Evolutionary conservation across 2,113 vertebrate species (phyloP), one percentile per base, ranked within the genome.

Genomic region (Ornithorhynchus anatinus): DNA sequence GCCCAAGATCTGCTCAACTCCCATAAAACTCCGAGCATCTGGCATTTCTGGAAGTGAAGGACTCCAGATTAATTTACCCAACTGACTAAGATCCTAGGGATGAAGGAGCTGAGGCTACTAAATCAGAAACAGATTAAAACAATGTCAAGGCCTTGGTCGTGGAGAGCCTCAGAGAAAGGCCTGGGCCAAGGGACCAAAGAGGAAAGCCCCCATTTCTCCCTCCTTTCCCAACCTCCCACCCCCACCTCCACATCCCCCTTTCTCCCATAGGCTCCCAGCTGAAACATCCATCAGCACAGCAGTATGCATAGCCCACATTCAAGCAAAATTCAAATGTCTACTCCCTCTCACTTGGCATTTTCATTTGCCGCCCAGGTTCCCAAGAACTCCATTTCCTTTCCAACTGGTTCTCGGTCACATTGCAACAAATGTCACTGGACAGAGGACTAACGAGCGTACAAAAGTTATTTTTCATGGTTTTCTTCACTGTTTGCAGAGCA

Each of bases 401-500:
- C 10, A 60, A 54, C 11, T 35, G 23, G 23, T 10, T 23, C 54
- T 5, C 33, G 20, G 22, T 31, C 39, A 43, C 33, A 9, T 47
- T 59, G 33, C 57, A 60, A 13, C 60, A 31, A 56, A 32, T 38
- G 56, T 61, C 31, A 32, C 42, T 42, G 35, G 20, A 59, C 77
- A 69, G 4, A 23, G 19, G 38, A 22, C 22, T 32, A 42, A 60
- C 4, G 40, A 52, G 36, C n/a, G 61, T 37, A 23, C 19, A 42
- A 40, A 48, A 69, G 32, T 33, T 37, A 51, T 39, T 71, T 59
- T 38, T 11, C 10, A 13, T 68, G 14, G 15, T 60, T 76, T 54
- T 52, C 44, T 78, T 67, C 38, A 52, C 47, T 42, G 20, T 76
- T 43, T 73, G 20, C 36, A 61, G 25, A 40, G n/a, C 43, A 70